Conservation (phyloP, 2,113 vertebrate species). For the Nettapus auritus region DNA sequence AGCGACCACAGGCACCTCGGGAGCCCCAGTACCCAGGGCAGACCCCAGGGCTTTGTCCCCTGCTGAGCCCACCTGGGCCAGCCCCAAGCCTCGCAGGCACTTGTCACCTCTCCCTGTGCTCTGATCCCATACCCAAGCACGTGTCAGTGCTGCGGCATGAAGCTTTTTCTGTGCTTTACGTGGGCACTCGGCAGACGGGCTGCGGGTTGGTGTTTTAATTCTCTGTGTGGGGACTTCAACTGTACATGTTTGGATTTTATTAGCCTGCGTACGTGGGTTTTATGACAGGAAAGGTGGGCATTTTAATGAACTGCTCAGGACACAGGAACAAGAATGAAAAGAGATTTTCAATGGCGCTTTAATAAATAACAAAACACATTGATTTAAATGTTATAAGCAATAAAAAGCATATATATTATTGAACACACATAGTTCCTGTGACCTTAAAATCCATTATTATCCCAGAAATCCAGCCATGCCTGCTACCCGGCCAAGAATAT, state of each 20-base stretch:
- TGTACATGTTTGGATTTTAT: constrained; percentile 26
- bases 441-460: neutral
- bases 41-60: neutral
- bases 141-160: neutral
- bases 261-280: neutral
- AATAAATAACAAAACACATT: neutral
- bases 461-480: neutral
- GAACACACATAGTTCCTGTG: neutral
- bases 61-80: rapidly evolving
- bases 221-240: neutral
- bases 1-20: rapidly evolving
- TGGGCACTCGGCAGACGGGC: neutral
- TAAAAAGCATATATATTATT: neutral
- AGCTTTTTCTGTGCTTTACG: neutral
- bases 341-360: neutral
- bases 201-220: neutral
- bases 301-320: constrained; percentile 24
- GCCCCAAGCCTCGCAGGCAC: neutral
- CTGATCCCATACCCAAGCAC: rapidly evolving
- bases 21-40: neutral
- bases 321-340: neutral
- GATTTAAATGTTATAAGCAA: neutral
- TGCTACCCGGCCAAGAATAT: rapidly evolving
- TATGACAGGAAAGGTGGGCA: constrained; percentile 32
- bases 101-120: rapidly evolving